A percentile compares a stretch with the other conserved stretches of the same genome.
These are phyloP conservation scores for Andrena dorsata DNA, from an alignment of 2,888 invertebrate genomes.

Conservation along the genomic window DNA sequence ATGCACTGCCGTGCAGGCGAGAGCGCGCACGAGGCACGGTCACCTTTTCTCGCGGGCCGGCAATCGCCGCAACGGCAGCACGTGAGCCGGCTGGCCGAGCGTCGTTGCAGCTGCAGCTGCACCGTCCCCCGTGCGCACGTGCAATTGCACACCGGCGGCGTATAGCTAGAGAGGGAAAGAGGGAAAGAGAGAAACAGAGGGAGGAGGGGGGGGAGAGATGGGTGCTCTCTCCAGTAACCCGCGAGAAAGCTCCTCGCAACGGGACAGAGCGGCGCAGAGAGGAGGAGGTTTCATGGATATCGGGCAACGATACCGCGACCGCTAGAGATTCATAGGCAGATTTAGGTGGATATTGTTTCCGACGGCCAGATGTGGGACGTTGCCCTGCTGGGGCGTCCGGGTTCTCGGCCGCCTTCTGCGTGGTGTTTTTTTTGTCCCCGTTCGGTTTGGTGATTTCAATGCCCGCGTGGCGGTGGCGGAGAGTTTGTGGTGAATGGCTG, in stretches of 20 bases:
- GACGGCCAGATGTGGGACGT: constrained; percentile 49
- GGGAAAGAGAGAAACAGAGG: constrained; percentile 14
- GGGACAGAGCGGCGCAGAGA: constrained; percentile 23
- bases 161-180: not conserved
- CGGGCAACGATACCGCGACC: constrained; percentile 47
- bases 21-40: constrained; percentile 61
- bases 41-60: constrained; percentile 55
- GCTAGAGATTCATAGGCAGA: constrained; percentile 54
- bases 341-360: constrained; percentile 61
- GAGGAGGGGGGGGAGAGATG: not conserved
- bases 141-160: not conserved
- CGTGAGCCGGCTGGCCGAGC: constrained; percentile 63
- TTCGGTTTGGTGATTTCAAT: not conserved
- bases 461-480: not conserved
- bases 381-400: constrained; percentile 48
- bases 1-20: constrained; percentile 57
- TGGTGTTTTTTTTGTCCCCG: not conserved
- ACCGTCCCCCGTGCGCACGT: constrained; percentile 5
- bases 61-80: constrained; percentile 31
- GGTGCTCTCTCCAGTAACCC: not conserved
- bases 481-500: not conserved
- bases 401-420: constrained; percentile 13
- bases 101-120: constrained; percentile 41
- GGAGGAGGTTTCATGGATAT: constrained; percentile 37
- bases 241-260: constrained; percentile 26